A percentile compares a stretch with the other conserved stretches of the same genome.
phyloP scores from a whole-genome alignment of 92 coral and sea anemone species.

The Palythoa grandis region DNA sequence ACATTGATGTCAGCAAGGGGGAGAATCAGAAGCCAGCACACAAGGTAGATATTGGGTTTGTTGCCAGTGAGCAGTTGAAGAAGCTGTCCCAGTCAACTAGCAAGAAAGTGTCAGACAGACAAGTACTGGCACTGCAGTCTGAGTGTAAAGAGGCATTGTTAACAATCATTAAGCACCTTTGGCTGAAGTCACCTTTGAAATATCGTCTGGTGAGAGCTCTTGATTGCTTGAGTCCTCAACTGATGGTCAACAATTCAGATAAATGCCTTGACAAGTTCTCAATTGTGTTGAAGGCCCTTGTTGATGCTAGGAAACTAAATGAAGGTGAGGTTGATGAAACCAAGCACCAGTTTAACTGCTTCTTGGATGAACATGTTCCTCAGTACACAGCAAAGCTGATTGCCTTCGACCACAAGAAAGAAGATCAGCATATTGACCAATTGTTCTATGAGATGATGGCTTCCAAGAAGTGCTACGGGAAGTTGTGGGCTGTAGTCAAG shows the following conservation, averaged over 20 bases:
- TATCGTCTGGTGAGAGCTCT: neutral
- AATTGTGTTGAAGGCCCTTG: slow-evolving; percentile 18
- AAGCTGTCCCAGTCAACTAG: too few relatives aligned
- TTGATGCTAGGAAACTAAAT: slow-evolving; percentile 32
- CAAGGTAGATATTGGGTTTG: too few relatives aligned
- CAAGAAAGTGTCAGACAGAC: too few relatives aligned
- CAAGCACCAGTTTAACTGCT: slow-evolving; percentile 23
- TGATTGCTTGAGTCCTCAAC: slow-evolving; percentile 27
- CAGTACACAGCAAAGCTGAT: slow-evolving; percentile 10
- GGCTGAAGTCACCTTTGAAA: too few relatives aligned
- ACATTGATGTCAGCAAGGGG: slow-evolving; percentile 6
- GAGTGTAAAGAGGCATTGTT: too few relatives aligned
- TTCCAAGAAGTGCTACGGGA: neutral
- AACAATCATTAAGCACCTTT: too few relatives aligned
- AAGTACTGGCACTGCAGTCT: too few relatives aligned
- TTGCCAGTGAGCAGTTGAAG: too few relatives aligned
- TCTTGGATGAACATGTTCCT: neutral
- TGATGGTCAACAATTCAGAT: slow-evolving; percentile 23
- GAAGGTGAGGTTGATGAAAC: slow-evolving; percentile 23
- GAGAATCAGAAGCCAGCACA: slow-evolving; percentile 30
- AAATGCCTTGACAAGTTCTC: slow-evolving; percentile 14
- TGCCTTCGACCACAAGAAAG: slow-evolving; percentile 26
- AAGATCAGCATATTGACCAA: slow-evolving; percentile 35
- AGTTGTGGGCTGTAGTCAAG: neutral
- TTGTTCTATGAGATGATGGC: slow-evolving; percentile 36